Base-by-base conservation (phyloP, 2,797 vertebrate species). In the Anguilla obscura region DNA sequence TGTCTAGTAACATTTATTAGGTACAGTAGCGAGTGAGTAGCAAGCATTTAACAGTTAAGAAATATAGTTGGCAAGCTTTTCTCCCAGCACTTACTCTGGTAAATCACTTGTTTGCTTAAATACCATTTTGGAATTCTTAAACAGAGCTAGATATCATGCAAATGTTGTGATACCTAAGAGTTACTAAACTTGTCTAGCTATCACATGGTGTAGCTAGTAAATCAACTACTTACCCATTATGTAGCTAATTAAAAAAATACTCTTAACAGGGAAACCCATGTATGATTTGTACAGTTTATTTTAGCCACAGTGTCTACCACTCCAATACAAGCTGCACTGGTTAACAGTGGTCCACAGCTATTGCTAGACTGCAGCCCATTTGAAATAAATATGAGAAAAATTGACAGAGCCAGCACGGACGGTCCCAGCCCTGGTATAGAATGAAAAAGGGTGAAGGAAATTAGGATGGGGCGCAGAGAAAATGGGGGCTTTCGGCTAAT, bases 321-420 rank as follows among this genome's bases (percentile, higher is more conserved):
- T 76, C 74, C 74, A 36, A 3, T n/a, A 27, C 12, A 58, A 16
- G 45, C 45, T 45, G 12, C 45, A n/a, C 18, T 82, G 45, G 7
- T 48, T 82, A 50, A 45, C n/a, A 16, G 7, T 52, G 8, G 82
- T 27, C 85, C 50, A 60, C n/a, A 54, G 50, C 36, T 40, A 71
- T 45, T 79, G 40, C 40, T 79, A 52, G 54, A 69, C 69, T 76
- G 36, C 33, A 45, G 60, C 69, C 33, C 84, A 21, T 48, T 69
- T 79, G 87, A 50, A 6, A 10, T 36, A 80, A 88, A 54, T 24
- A 30, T 50, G 21, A 86, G 33, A 45, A 33, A 86, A 86, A 69
- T 0, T 27, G 1, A 66, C 40, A 21, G 60, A 69, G 60, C 16
- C 18, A 69, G 54, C 0, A 36, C 36, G 48, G 33, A 30, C 21